phyloP scores from a whole-genome alignment of 1,140 invertebrate species.

The Aricia agestis region DNA sequence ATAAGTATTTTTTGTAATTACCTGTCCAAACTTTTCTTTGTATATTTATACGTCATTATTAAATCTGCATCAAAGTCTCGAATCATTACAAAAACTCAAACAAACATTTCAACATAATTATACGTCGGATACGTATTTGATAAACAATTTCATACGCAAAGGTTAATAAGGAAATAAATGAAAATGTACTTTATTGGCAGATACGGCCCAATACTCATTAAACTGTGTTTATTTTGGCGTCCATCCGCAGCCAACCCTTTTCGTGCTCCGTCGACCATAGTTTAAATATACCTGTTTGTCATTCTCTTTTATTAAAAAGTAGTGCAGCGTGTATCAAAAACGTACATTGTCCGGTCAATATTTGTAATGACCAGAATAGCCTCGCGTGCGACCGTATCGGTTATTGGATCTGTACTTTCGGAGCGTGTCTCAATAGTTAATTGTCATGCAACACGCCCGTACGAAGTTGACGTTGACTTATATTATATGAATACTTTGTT shows the following conservation, averaged over 20 bases:
- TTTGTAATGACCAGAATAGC: conserved; percentile 11
- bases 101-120: too few relatives aligned
- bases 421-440: conserved; percentile 3
- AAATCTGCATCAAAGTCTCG: not conserved
- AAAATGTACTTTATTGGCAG: not conserved
- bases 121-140: not conserved
- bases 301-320: conserved; percentile 38
- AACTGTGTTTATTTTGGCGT: conserved; percentile 44
- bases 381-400: conserved; percentile 1
- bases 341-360: conserved; percentile 20
- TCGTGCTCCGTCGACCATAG: conserved; percentile 34
- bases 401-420: conserved; percentile 8
- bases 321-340: conserved; percentile 17
- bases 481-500: not conserved
- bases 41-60: not conserved
- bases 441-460: conserved; percentile 1
- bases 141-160: not conserved
- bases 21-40: not conserved
- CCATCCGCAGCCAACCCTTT: conserved; percentile 26
- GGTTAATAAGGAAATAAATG: not conserved
- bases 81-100: too few relatives aligned
- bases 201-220: conserved; percentile 44
- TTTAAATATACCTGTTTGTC: conserved; percentile 34
- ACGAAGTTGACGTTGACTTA: not conserved
- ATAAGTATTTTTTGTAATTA: conserved; percentile 11